Evolutionary conservation across 2,888 invertebrate species (phyloP), one percentile per base, ranked within the genome.

Genomic region (Sympetrum striolatum): DNA sequence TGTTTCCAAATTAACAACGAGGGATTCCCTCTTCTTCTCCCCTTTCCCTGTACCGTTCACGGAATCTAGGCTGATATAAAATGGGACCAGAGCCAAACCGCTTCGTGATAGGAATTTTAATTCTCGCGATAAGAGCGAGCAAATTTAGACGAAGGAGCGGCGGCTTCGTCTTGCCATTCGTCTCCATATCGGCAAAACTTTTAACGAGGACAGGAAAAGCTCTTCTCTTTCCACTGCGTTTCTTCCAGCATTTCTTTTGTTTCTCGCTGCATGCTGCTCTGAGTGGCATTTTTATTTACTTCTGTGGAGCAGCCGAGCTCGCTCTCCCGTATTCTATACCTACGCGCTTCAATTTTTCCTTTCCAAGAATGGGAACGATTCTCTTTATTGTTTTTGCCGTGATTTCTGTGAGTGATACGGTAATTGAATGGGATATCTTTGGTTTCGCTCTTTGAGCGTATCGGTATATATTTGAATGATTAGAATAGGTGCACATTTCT

Each of bases 91-190:
- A 39, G 48, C 60, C 86, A n/a, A 37, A 37, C 58, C 35, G 86
- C n/a, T 64, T 86, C 86, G 86, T 86, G 86, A 86, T 86, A 60
- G 86, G 86, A 86, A 86, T 86, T 86, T 86, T 86, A 86, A 86
- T 86, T 86, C 86, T n/a, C 60, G 64, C 86, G 86, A 86, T 86
- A 86, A 86, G 86, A 86, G 60, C 14, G 18, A 60, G 60, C 86
- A 86, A 60, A 86, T 86, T 86, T 86, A 60, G 86, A 39, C n/a
- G 60, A 35, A 60, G n/a, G 31, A 2, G 60, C 60, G 58, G 86
- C 35, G 53, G 31, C 44, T n/a, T 31, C 60, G 60, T 58, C n/a
- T n/a, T 60, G 58, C 82, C 0, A 58, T 82, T 82, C 58, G 18
- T 60, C 86, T 86, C 64, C 64, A 58, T 86, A 86, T 86, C 60